A percentile compares a stretch with the other conserved stretches of the same genome.
Evolutionary conservation across 2,113 vertebrate species (phyloP).

Genomic region (Oryzias javanicus): DNA sequence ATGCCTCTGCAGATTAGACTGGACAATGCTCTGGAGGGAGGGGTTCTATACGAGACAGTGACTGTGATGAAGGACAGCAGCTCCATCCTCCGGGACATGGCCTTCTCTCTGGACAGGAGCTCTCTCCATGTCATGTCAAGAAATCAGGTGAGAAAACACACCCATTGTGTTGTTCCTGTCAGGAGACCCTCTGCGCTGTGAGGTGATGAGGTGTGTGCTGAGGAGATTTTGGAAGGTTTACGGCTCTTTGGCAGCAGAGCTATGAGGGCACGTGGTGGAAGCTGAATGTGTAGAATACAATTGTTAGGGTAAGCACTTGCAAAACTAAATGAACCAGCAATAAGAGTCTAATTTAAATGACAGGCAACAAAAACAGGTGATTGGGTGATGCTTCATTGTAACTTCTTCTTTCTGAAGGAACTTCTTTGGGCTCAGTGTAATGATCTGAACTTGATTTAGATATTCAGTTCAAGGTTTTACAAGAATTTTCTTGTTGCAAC

Average conservation of each 20-base stretch:
- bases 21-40: conserved; percentile 83
- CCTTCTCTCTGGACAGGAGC: conserved; percentile 86
- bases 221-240: conserved; percentile 21
- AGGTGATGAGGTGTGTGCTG: conserved; percentile 1
- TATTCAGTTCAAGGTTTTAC: no score
- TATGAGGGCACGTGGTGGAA: conserved; percentile 23
- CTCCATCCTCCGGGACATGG: conserved; percentile 91
- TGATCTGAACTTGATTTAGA: no score
- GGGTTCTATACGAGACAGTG: conserved; percentile 88
- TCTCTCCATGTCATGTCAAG: conserved; percentile 91
- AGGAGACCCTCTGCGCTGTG: conserved; percentile 9
- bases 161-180: conserved; percentile 33
- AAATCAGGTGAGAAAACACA: conserved; percentile 82
- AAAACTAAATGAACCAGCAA: no score
- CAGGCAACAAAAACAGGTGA: no score
- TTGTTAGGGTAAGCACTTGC: conserved; percentile 3
- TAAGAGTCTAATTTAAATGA: no score
- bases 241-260: conserved; percentile 5
- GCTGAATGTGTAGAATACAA: background rate
- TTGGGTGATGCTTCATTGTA: no score
- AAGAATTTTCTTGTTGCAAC: no score
- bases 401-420: no score
- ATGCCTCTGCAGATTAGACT: conserved; percentile 83
- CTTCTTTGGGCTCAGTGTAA: no score
- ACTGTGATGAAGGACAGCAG: conserved; percentile 87